These are phyloP conservation scores for Montipora sp. DNA, from an alignment of 64 coral and sea anemone species.

Conservation along the genomic window DNA sequence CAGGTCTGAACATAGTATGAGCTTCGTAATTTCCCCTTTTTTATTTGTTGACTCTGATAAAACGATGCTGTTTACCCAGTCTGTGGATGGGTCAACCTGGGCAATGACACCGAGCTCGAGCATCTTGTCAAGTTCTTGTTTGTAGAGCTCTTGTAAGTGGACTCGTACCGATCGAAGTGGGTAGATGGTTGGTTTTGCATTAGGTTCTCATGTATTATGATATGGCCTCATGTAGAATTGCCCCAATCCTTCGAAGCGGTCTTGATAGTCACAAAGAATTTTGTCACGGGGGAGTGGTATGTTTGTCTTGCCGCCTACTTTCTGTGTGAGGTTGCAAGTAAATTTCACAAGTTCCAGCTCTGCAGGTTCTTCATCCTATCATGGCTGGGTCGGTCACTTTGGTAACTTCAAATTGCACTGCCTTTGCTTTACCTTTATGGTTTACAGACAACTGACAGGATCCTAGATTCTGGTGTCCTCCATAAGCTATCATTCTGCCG, in stretches of 20 bases:
- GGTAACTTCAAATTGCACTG: constrained; percentile 66
- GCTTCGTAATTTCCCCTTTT: constrained; percentile 40
- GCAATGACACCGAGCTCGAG: constrained; percentile 61
- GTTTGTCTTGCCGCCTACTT: not conserved
- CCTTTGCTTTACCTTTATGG: constrained; percentile 37
- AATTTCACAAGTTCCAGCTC: constrained; percentile 47
- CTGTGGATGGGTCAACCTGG: constrained; percentile 19
- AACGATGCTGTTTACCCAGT: not conserved
- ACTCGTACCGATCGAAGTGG: constrained; percentile 35
- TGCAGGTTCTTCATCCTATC: constrained; percentile 67
- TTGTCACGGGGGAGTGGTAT: constrained; percentile 6
- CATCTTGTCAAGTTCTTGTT: constrained; percentile 56
- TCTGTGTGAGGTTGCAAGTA: constrained; percentile 33
- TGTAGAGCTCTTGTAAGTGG: constrained; percentile 23
- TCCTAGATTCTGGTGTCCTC: constrained; percentile 57
- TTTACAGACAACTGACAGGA: constrained; percentile 72
- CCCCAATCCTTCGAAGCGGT: constrained; percentile 56
- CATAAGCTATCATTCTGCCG: constrained; percentile 63
- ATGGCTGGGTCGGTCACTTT: constrained; percentile 56
- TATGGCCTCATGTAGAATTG: constrained; percentile 73
- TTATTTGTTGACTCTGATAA: constrained; percentile 51
- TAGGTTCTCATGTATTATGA: constrained; percentile 51
- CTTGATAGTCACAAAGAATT: constrained; percentile 23
- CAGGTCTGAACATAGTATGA: constrained; percentile 45
- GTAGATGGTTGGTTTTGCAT: constrained; percentile 46